Evolutionary conservation across 2,113 vertebrate genomes (phyloP).

Genomic region (Perccottus glenii): DNA sequence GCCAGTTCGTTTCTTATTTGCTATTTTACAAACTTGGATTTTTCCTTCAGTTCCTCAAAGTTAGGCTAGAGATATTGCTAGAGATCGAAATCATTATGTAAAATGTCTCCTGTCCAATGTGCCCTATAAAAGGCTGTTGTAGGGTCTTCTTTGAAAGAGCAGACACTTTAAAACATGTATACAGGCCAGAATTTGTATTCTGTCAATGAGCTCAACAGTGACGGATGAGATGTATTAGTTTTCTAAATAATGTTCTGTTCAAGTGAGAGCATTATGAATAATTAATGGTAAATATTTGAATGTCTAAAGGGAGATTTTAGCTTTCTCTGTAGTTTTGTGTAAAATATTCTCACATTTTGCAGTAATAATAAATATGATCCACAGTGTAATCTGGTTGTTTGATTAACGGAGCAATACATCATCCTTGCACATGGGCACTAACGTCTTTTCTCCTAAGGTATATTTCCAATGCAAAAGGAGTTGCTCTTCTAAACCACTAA

Average conservation of each 20-base stretch:
- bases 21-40: no score
- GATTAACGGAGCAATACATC: slow-evolving; percentile 8
- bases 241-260: slow-evolving; percentile 60
- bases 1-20: slow-evolving; percentile 5
- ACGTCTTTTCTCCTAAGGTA: slow-evolving; percentile 1
- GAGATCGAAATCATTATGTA: slow-evolving; percentile 1
- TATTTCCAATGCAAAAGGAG: slow-evolving; percentile 2
- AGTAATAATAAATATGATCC: slow-evolving; percentile 40
- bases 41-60: no score
- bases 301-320: slow-evolving; percentile 47
- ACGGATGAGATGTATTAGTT: slow-evolving; percentile 48
- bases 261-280: slow-evolving; percentile 59
- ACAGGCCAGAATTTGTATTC: slow-evolving; percentile 59
- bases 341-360: slow-evolving; percentile 45
- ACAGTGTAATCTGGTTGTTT: slow-evolving; percentile 25
- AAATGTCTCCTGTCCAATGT: slow-evolving; percentile 21
- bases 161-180: slow-evolving; percentile 30
- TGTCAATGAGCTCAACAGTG: slow-evolving; percentile 36
- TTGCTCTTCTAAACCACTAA: slow-evolving; percentile 12
- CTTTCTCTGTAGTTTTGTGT: slow-evolving; percentile 40
- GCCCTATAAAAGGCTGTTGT: slow-evolving; percentile 18
- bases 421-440: slow-evolving; percentile 10
- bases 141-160: slow-evolving; percentile 36
- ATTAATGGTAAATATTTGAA: slow-evolving; percentile 69
- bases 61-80: slow-evolving; percentile 5